Conservation (phyloP, 2,888 invertebrate species). For the Hydraecia micacea region DNA sequence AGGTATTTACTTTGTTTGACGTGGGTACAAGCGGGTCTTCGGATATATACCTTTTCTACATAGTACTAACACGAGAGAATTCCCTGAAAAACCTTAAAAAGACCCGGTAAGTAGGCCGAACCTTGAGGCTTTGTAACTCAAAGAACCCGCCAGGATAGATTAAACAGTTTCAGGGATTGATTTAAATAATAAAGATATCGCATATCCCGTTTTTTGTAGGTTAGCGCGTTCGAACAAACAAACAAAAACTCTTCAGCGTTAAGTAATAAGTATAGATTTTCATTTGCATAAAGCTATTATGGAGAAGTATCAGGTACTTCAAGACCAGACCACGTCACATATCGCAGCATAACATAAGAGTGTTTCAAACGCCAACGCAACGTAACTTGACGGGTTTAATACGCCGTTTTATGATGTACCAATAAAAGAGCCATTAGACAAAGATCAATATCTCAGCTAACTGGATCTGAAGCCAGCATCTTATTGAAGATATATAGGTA, state of each 20-base stretch:
- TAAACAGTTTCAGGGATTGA: not conserved
- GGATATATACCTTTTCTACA: not conserved
- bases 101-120: not conserved
- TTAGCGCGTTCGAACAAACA: not conserved
- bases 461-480: slow-evolving; percentile 25
- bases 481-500: not conserved
- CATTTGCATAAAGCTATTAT: too few relatives aligned
- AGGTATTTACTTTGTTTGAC: not conserved
- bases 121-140: not conserved
- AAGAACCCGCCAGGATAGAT: not conserved
- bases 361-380: slow-evolving; percentile 13
- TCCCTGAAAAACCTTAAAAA: not conserved
- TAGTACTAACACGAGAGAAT: not conserved
- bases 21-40: not conserved
- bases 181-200: not conserved
- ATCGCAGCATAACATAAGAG: slow-evolving; percentile 41
- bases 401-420: slow-evolving; percentile 69
- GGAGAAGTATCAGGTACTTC: not conserved
- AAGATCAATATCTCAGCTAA: slow-evolving; percentile 64
- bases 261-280: too few relatives aligned
- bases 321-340: not conserved
- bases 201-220: not conserved
- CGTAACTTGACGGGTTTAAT: slow-evolving; percentile 64
- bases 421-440: slow-evolving; percentile 75
- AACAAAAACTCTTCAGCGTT: not conserved